Conservation (phyloP, 2,113 vertebrate species). For the Tapirus terrestris region DNA sequence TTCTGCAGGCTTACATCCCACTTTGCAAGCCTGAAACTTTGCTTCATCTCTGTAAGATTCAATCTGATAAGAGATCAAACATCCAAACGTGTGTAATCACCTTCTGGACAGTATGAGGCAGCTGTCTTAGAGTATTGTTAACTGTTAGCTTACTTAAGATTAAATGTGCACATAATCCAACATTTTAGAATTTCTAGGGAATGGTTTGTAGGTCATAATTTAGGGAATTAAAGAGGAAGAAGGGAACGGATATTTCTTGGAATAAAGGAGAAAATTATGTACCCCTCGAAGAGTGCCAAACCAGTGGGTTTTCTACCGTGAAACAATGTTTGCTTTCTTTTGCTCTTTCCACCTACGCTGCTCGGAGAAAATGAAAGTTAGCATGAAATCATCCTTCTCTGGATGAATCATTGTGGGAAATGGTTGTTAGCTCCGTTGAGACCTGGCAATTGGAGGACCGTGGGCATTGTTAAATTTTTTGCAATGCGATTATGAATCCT, state of each 20-base stretch:
- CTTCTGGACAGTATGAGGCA: neutral
- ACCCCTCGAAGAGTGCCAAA: neutral
- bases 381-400: constrained; percentile 34
- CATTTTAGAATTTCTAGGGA: neutral
- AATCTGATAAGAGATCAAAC: neutral
- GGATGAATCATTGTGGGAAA: constrained; percentile 64
- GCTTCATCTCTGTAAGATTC: neutral
- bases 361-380: constrained; percentile 51
- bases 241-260: neutral
- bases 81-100: neutral
- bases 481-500: neutral
- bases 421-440: neutral
- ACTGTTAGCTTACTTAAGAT: neutral
- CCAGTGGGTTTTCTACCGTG: neutral
- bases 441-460: neutral
- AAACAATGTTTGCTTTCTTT: neutral
- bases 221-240: neutral
- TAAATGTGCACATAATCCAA: neutral
- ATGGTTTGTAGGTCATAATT: neutral
- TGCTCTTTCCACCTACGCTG: neutral
- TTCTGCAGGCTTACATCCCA: neutral
- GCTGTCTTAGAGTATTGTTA: neutral
- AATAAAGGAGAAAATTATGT: neutral
- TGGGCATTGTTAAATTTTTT: neutral
- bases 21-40: neutral